A percentile compares a stretch with the other conserved stretches of the same genome.
phyloP scores from a whole-genome alignment of 2,888 invertebrate species.

The Petrophora chlorosata region DNA sequence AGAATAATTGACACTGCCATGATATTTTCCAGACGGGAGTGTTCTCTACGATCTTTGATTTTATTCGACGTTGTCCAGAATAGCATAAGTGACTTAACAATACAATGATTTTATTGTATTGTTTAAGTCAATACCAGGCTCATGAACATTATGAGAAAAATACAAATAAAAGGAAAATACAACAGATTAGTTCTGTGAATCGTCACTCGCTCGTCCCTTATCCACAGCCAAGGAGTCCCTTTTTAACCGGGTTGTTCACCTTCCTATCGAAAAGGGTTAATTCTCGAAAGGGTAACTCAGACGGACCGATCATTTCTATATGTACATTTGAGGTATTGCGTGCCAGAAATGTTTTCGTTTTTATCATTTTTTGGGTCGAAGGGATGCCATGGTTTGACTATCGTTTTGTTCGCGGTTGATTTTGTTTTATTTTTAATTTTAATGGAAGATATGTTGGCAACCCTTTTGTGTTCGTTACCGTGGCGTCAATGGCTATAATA shows the following conservation, averaged over 20 bases:
- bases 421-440: conserved; percentile 25
- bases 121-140: too few relatives aligned
- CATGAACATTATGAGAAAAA: too few relatives aligned
- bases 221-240: conserved; percentile 58
- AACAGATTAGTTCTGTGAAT: too few relatives aligned
- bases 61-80: too few relatives aligned
- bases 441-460: conserved; percentile 11
- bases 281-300: conserved; percentile 67
- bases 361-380: conserved; percentile 53
- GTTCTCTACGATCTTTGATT: too few relatives aligned
- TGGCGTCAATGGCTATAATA: background rate
- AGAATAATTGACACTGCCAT: too few relatives aligned
- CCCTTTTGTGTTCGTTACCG: background rate
- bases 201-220: conserved; percentile 46
- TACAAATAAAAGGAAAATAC: too few relatives aligned
- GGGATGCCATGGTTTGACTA: conserved; percentile 54
- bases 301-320: conserved; percentile 64
- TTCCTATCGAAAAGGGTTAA: conserved; percentile 78
- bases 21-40: too few relatives aligned
- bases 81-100: too few relatives aligned
- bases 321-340: conserved; percentile 66
- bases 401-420: conserved; percentile 45
- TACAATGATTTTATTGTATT: too few relatives aligned
- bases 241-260: conserved; percentile 80
- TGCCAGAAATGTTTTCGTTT: conserved; percentile 62